phyloP scores from a whole-genome alignment of 2,888 invertebrate genomes.

The Parasteatoda lunata region DNA sequence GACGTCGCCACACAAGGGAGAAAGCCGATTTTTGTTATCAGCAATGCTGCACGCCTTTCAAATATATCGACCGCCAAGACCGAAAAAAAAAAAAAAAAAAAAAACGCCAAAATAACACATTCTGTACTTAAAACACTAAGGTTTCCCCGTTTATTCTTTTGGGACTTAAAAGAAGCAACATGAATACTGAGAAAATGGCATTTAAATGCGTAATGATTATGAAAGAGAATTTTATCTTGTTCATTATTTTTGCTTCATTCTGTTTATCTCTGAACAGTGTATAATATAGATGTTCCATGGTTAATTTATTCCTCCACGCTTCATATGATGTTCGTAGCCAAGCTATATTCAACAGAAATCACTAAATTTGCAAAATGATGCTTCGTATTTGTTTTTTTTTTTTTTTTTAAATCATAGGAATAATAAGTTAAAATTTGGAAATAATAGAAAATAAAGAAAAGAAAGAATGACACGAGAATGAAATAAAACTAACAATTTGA shows the following conservation, averaged over 20 bases:
- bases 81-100: conserved; percentile 36
- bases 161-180: background rate
- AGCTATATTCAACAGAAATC: too few relatives aligned
- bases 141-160: conserved; percentile 1
- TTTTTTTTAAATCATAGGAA: too few relatives aligned
- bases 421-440: too few relatives aligned
- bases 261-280: too few relatives aligned
- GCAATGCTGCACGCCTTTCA: conserved; percentile 43
- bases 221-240: background rate
- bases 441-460: too few relatives aligned
- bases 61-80: conserved; percentile 46
- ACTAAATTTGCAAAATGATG: too few relatives aligned
- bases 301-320: too few relatives aligned
- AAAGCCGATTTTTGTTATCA: conserved; percentile 61
- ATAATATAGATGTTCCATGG: too few relatives aligned
- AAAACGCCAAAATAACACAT: conserved; percentile 9
- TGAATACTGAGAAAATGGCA: background rate
- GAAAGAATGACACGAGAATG: too few relatives aligned
- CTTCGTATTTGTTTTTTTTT: too few relatives aligned
- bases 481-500: too few relatives aligned
- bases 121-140: conserved; percentile 7
- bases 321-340: too few relatives aligned
- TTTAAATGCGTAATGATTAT: background rate
- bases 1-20: conserved; percentile 26
- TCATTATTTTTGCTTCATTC: background rate